Evolutionary conservation across 2,797 vertebrate genomes (phyloP).

Genomic region (Epinephelus malabaricus): DNA sequence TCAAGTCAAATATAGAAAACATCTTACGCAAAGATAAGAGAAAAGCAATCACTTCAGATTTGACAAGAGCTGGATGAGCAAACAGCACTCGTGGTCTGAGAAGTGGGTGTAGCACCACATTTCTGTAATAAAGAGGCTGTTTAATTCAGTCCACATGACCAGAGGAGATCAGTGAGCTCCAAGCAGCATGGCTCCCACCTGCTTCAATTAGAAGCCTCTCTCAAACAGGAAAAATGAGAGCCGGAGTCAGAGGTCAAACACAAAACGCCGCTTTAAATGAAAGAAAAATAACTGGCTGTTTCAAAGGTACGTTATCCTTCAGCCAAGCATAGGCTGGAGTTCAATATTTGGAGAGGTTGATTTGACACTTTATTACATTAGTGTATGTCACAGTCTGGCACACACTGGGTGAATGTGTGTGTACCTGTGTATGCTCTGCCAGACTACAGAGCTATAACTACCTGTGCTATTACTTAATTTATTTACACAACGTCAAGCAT

Average conservation of each 20-base stretch:
- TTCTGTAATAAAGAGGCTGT: constrained; percentile 35
- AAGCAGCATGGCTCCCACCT: constrained; percentile 31
- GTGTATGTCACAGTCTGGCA: constrained; percentile 60
- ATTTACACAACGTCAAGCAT: constrained; percentile 69
- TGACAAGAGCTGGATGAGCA: constrained; percentile 23
- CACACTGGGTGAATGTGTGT: constrained; percentile 10
- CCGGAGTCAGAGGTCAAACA: constrained; percentile 57
- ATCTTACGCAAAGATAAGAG: constrained; percentile 25
- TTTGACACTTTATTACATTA: constrained; percentile 74
- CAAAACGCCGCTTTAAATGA: constrained; percentile 49
- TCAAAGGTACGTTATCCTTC: constrained; percentile 41
- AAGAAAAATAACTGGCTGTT: constrained; percentile 61
- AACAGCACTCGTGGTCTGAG: constrained; percentile 22
- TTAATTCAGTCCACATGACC: constrained; percentile 54
- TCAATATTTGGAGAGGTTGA: constrained; percentile 57
- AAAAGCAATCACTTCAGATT: constrained; percentile 48
- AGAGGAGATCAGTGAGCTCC: constrained; percentile 23
- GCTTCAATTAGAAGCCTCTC: constrained; percentile 60
- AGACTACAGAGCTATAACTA: constrained; percentile 50
- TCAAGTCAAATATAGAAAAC: constrained; percentile 19
- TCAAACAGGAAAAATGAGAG: constrained; percentile 55
- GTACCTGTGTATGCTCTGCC: constrained; percentile 20
- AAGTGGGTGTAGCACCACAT: background rate
- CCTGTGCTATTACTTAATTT: constrained; percentile 67
- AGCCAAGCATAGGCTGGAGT: constrained; percentile 39